phyloP scores from a whole-genome alignment of 2,113 vertebrate species.

The Formicarius rufipectus region DNA sequence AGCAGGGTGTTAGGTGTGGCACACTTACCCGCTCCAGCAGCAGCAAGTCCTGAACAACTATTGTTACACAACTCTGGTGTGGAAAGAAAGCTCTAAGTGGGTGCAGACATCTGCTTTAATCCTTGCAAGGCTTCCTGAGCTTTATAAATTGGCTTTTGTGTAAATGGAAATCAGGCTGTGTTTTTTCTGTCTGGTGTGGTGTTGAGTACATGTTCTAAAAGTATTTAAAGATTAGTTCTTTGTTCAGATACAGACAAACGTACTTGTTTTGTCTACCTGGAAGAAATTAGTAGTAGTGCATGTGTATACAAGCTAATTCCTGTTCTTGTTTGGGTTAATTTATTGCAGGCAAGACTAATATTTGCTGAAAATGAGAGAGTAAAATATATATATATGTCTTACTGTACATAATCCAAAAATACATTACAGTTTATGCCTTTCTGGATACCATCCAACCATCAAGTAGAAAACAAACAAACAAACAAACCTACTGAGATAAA shows the following conservation, averaged over 20 bases:
- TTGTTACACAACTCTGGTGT: background rate
- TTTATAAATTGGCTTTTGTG: constrained; percentile 5
- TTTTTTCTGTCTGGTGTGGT: background rate
- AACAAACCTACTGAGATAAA: background rate
- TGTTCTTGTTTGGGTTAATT: background rate
- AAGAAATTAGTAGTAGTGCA: background rate
- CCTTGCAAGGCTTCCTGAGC: background rate
- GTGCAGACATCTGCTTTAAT: constrained; percentile 28
- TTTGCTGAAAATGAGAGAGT: background rate
- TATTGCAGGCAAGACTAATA: background rate
- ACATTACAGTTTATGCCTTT: background rate
- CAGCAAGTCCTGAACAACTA: background rate
- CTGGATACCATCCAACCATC: background rate
- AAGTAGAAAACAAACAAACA: background rate
- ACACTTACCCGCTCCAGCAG: background rate
- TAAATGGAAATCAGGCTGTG: background rate
- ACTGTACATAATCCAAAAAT: background rate
- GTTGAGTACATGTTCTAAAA: background rate
- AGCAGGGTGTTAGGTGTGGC: background rate
- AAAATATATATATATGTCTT: background rate
- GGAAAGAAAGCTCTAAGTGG: constrained; percentile 8
- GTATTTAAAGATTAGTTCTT: background rate
- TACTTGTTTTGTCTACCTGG: background rate
- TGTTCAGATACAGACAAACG: background rate
- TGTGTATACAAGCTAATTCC: background rate